phyloP scores from a whole-genome alignment of 2,113 vertebrate species.

The Larimichthys polyactis region DNA sequence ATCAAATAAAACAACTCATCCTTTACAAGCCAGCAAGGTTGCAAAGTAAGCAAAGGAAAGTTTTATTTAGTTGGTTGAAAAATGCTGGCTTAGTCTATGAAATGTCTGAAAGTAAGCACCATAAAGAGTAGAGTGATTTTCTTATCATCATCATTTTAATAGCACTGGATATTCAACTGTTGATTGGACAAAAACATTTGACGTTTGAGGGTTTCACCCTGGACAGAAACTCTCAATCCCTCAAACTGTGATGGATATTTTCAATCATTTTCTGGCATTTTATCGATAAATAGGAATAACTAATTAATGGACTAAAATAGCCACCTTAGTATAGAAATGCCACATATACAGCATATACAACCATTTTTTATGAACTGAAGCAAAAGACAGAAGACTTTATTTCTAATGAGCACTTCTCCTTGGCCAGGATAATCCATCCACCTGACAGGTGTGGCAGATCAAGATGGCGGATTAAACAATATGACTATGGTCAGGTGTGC shows the following conservation, averaged over 20 bases:
- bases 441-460: too few relatives aligned
- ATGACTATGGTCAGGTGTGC: too few relatives aligned
- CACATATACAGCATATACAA: background rate
- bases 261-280: background rate
- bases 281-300: background rate
- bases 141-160: background rate
- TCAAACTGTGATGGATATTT: background rate
- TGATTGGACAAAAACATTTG: background rate
- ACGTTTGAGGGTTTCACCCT: background rate
- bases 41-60: too few relatives aligned
- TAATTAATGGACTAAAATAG: background rate
- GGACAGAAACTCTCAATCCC: too few relatives aligned
- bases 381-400: too few relatives aligned
- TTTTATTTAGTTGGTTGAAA: too few relatives aligned
- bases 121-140: background rate
- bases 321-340: background rate
- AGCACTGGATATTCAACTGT: background rate
- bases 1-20: too few relatives aligned
- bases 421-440: too few relatives aligned
- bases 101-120: background rate
- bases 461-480: too few relatives aligned
- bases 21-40: too few relatives aligned
- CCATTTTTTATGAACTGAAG: too few relatives aligned
- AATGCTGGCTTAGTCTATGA: background rate
- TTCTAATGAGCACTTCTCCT: too few relatives aligned